A percentile compares a stretch with the other conserved stretches of the same genome.
phyloP scores from a whole-genome alignment of 2,888 invertebrate genomes.

The Drosophila buzzatii region DNA sequence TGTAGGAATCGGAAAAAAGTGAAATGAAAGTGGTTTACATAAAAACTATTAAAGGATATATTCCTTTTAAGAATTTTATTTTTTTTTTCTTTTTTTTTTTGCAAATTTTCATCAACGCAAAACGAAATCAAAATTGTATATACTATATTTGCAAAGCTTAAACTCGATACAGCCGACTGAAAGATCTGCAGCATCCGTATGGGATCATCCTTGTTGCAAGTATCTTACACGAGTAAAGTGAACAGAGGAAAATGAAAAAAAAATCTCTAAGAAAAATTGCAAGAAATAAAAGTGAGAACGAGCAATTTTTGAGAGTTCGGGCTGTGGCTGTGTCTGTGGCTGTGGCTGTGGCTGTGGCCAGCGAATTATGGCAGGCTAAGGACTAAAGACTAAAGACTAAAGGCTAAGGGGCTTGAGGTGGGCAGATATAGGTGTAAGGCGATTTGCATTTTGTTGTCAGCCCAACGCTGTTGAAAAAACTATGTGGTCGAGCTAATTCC shows the following conservation, averaged over 20 bases:
- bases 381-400: slow-evolving; percentile 10
- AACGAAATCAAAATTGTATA: slow-evolving; percentile 13
- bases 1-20: slow-evolving; percentile 38
- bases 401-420: slow-evolving; percentile 33
- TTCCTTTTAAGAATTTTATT: neutral
- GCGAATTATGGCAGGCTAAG: slow-evolving; percentile 11
- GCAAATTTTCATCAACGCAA: slow-evolving; percentile 1
- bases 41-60: slow-evolving; percentile 15
- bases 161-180: slow-evolving; percentile 19
- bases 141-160: slow-evolving; percentile 18
- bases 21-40: slow-evolving; percentile 31
- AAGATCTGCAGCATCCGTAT: slow-evolving; percentile 13
- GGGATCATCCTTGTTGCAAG: slow-evolving; percentile 23
- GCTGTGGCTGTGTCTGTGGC: slow-evolving; percentile 1
- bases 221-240: slow-evolving; percentile 28
- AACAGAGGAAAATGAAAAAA: slow-evolving; percentile 24
- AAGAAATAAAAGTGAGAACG: slow-evolving; percentile 58
- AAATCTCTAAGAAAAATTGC: slow-evolving; percentile 41
- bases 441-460: slow-evolving; percentile 34
- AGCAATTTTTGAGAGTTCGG: slow-evolving; percentile 51
- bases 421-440: slow-evolving; percentile 24
- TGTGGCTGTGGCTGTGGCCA: slow-evolving; percentile 4
- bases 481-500: slow-evolving; percentile 13
- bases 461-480: slow-evolving; percentile 15
- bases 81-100: neutral